A percentile compares a stretch with the other conserved stretches of the same genome.
Conservation (phyloP, 2,797 vertebrate genomes). For the Acipenser transmontanus region DNA sequence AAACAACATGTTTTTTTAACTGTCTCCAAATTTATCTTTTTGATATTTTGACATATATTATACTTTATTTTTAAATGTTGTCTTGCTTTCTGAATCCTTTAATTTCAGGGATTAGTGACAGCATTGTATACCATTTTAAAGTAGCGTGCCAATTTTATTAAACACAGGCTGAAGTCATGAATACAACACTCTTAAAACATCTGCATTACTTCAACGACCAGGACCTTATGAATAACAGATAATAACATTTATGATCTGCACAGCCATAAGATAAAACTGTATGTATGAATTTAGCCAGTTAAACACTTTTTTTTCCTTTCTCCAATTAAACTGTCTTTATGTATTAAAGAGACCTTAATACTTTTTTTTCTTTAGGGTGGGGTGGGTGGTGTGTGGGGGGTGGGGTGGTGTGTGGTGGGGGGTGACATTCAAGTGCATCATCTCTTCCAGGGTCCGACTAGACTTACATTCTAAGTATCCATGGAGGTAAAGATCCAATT, state of each 20-base stretch:
- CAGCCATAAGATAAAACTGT: conserved; percentile 10
- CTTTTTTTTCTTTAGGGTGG: neutral
- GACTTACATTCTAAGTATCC: too few species aligned
- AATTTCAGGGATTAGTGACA: too few species aligned
- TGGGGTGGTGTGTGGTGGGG: too few species aligned
- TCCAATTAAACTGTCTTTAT: conserved; percentile 2
- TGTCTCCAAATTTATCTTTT: too few species aligned
- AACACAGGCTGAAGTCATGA: conserved; percentile 4
- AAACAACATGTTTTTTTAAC: too few species aligned
- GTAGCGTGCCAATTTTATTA: conserved; percentile 15
- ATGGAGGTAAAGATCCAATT: too few species aligned
- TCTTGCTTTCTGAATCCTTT: too few species aligned
- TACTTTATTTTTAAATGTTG: too few species aligned
- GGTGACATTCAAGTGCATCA: too few species aligned
- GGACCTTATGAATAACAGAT: conserved; percentile 9
- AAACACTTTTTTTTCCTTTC: neutral
- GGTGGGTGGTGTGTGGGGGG: too few species aligned
- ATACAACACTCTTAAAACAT: conserved; percentile 7
- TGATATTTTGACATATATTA: too few species aligned
- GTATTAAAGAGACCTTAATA: neutral
- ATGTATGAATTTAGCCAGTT: conserved; percentile 1
- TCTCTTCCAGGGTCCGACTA: too few species aligned
- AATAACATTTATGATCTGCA: conserved; percentile 14
- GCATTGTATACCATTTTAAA: neutral
- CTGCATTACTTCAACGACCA: neutral